These are phyloP conservation scores for Anabas testudineus DNA, from an alignment of 2,797 vertebrate species.

Conservation along the genomic window DNA sequence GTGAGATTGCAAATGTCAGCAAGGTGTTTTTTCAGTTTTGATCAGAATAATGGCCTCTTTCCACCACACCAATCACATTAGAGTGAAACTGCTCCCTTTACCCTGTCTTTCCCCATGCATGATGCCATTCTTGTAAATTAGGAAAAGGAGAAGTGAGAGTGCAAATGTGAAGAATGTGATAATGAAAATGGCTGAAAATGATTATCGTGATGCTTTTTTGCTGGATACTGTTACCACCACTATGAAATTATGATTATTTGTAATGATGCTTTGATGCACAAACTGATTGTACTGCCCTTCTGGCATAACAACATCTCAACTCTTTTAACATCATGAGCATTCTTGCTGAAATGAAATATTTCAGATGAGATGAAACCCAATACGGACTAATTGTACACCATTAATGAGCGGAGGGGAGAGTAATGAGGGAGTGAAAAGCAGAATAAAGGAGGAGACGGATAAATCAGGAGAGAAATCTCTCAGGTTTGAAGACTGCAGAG, in stretches of 20 bases:
- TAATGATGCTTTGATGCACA: constrained; percentile 63
- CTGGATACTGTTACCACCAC: constrained; percentile 24
- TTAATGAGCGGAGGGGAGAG: constrained; percentile 49
- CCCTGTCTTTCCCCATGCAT: constrained; percentile 21
- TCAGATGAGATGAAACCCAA: constrained; percentile 52
- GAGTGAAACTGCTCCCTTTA: constrained; percentile 26
- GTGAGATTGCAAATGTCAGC: constrained; percentile 71
- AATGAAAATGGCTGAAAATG: constrained; percentile 49
- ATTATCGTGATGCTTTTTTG: constrained; percentile 53
- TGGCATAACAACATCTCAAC: constrained; percentile 29
- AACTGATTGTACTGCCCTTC: constrained; percentile 56
- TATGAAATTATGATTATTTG: constrained; percentile 56
- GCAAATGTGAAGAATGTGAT: constrained; percentile 28
- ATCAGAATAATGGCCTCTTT: constrained; percentile 67
- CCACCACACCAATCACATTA: constrained; percentile 66
- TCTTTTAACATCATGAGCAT: constrained; percentile 17
- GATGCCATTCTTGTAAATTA: constrained; percentile 54
- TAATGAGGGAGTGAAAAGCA: constrained; percentile 32
- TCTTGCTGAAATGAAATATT: constrained; percentile 46
- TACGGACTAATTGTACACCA: constrained; percentile 64
- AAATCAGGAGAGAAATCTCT: constrained; percentile 29
- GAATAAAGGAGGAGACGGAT: constrained; percentile 16
- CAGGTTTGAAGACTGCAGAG: constrained; percentile 12
- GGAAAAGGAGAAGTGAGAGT: constrained; percentile 29
- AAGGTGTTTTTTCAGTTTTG: constrained; percentile 64